Percentiles rank a stretch among this genome's conserved stretches.
Evolutionary conservation across 2,113 vertebrate species (phyloP).

Genomic region (Dolichallabes microphthalmus): DNA sequence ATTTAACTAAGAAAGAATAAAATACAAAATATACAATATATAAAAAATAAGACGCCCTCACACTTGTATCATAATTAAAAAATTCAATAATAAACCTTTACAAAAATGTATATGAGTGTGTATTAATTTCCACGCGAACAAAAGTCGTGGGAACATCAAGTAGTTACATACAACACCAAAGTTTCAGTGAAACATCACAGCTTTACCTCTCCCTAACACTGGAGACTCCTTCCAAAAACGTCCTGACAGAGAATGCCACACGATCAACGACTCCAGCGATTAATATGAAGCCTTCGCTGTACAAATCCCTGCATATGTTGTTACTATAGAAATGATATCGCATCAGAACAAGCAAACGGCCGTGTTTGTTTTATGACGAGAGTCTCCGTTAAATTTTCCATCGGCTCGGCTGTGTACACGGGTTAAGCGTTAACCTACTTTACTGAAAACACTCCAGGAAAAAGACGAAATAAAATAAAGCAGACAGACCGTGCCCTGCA

Average conservation of each 20-base stretch:
- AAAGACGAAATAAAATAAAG: constrained; percentile 55
- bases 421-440: constrained; percentile 43
- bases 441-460: background rate
- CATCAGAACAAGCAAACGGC: background rate
- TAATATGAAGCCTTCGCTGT: background rate
- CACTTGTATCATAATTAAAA: too few relatives aligned
- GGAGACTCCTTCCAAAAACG: background rate
- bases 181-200: too few relatives aligned
- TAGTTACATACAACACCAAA: too few relatives aligned
- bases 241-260: too few relatives aligned
- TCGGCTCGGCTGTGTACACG: constrained; percentile 6
- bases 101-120: too few relatives aligned
- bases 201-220: background rate
- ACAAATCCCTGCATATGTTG: background rate
- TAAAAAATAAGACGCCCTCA: too few relatives aligned
- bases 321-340: background rate
- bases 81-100: too few relatives aligned
- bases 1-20: too few relatives aligned
- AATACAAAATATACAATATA: too few relatives aligned
- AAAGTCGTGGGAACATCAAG: too few relatives aligned
- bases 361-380: background rate
- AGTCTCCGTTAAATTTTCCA: constrained; percentile 7
- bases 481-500: background rate
- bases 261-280: background rate
- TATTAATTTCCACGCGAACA: too few relatives aligned